phyloP scores from a whole-genome alignment of 2,797 vertebrate genomes.

The Buceros bicornis region DNA sequence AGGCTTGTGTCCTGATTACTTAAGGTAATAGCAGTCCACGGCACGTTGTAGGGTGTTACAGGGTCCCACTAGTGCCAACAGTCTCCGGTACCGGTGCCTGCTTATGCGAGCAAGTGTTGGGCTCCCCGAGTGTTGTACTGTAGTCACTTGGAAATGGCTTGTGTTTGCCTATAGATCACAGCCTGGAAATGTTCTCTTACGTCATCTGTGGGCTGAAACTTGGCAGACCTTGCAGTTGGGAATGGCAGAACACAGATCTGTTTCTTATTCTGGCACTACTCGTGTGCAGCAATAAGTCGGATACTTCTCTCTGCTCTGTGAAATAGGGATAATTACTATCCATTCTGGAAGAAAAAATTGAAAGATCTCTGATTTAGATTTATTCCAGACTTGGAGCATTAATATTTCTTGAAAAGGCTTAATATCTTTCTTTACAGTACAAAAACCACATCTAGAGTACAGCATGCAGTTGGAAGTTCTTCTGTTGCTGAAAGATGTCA shows the following conservation, averaged over 20 bases:
- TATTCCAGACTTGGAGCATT: conserved; percentile 28
- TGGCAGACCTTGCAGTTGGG: background rate
- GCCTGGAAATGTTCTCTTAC: background rate
- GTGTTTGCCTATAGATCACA: background rate
- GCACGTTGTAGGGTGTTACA: fast-evolving
- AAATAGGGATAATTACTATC: background rate
- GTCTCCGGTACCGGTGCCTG: fast-evolving
- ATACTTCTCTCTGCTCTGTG: background rate
- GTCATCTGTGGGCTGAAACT: background rate
- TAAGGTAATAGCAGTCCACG: background rate
- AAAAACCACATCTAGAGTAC: conserved; percentile 36
- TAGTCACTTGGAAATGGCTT: background rate
- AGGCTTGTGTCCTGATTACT: background rate
- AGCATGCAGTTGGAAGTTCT: conserved; percentile 44
- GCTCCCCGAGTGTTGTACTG: fast-evolving
- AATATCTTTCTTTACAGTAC: conserved; percentile 28
- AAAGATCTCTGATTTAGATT: background rate
- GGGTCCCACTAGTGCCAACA: background rate
- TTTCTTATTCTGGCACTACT: conserved; percentile 50
- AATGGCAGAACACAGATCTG: background rate
- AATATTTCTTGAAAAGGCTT: conserved; percentile 47
- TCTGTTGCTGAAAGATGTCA: conserved; percentile 35
- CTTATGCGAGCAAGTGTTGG: fast-evolving
- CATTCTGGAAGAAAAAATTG: background rate
- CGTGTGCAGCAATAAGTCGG: background rate